These are phyloP conservation scores for Leptopilina myrica DNA, from an alignment of 2,888 invertebrate species.

Conservation along the genomic window DNA sequence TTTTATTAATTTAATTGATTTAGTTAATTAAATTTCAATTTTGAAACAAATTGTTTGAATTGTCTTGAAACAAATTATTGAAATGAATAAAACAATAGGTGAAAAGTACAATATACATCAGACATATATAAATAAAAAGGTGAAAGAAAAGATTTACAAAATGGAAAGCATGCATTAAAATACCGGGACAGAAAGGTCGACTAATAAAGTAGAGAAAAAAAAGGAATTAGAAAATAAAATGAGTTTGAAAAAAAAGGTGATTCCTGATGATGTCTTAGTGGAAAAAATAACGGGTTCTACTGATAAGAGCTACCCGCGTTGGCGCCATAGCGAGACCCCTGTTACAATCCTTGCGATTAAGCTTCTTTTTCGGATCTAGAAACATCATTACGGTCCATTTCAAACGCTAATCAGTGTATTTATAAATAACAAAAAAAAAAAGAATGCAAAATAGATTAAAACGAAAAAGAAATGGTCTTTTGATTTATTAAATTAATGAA, in stretches of 20 bases:
- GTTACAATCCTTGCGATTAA: conserved; percentile 19
- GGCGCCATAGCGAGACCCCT: conserved; percentile 28
- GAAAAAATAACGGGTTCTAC: conserved; percentile 27
- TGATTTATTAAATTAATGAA: too few species aligned
- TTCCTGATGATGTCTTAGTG: conserved; percentile 22
- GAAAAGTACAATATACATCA: background rate
- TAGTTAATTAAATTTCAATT: too few species aligned
- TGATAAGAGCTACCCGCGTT: conserved; percentile 30
- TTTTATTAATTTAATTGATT: too few species aligned
- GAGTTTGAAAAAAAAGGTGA: conserved; percentile 15
- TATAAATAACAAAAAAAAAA: too few species aligned
- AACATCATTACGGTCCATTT: conserved; percentile 4
- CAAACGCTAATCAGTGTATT: background rate
- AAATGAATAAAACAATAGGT: too few species aligned
- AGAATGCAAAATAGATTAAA: too few species aligned
- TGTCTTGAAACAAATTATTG: too few species aligned
- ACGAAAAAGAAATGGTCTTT: too few species aligned
- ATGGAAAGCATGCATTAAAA: conserved; percentile 27
- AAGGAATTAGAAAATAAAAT: conserved; percentile 29
- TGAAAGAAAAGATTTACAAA: background rate
- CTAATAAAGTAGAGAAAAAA: conserved; percentile 13
- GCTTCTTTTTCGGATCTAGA: conserved; percentile 32
- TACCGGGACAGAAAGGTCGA: conserved; percentile 17
- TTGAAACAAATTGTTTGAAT: too few species aligned
- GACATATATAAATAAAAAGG: background rate